These are phyloP conservation scores for Pelochelys cantorii DNA, from an alignment of 2,797 vertebrate species.

Conservation along the genomic window DNA sequence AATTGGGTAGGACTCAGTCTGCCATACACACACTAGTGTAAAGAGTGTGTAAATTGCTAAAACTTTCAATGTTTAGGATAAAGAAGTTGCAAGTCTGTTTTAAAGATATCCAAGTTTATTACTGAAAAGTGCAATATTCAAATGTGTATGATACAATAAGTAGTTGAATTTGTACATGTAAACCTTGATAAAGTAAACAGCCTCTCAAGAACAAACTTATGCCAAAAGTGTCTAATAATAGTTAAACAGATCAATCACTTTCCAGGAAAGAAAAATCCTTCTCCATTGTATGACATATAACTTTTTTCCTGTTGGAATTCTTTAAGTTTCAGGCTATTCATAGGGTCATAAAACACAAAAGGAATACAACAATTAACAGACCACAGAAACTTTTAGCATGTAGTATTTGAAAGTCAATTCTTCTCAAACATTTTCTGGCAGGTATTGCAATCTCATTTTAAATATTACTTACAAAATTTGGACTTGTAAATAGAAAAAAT, in stretches of 20 bases:
- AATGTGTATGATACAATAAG: conserved; percentile 78
- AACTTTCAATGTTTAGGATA: conserved; percentile 47
- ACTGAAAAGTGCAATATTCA: conserved; percentile 88
- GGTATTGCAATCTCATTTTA: conserved; percentile 42
- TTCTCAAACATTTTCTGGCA: conserved; percentile 26
- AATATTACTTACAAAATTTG: conserved; percentile 61
- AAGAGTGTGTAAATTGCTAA: not conserved
- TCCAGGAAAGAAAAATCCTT: not conserved
- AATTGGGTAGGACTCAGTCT: not conserved
- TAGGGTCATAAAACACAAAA: conserved; percentile 13
- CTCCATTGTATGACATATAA: not conserved
- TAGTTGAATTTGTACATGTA: conserved; percentile 87
- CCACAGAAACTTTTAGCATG: conserved; percentile 9
- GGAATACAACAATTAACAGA: conserved; percentile 4
- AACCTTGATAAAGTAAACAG: conserved; percentile 87
- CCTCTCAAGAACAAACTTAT: conserved; percentile 69
- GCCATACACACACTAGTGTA: not conserved
- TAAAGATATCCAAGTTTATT: conserved; percentile 83
- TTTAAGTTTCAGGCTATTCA: conserved; percentile 44
- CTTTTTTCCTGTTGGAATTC: conserved; percentile 17
- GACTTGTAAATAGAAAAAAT: conserved; percentile 70
- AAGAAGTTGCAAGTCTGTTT: conserved; percentile 75
- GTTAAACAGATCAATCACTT: conserved; percentile 16
- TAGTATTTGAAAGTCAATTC: conserved; percentile 54
- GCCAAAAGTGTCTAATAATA: conserved; percentile 39